These are phyloP conservation scores for Leiothrix lutea DNA, from an alignment of 2,113 vertebrate genomes.

Conservation along the genomic window DNA sequence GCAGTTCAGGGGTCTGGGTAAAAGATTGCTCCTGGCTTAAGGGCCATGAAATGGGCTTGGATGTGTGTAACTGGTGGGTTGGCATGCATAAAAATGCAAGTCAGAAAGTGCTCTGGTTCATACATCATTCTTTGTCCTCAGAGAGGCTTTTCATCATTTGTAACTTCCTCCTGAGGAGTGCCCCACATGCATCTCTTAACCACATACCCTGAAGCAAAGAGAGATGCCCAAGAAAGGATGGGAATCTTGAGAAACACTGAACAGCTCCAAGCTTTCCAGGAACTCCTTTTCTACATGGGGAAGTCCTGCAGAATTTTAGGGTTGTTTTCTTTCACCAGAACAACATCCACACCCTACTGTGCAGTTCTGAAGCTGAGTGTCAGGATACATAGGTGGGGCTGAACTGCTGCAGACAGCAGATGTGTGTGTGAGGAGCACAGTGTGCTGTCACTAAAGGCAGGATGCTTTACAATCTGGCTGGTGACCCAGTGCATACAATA, in stretches of 20 bases:
- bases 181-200: neutral
- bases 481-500: neutral
- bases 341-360: neutral
- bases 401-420: neutral
- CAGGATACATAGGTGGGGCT: neutral
- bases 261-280: neutral
- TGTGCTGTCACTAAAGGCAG: neutral
- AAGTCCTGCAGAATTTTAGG: neutral
- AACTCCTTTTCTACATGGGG: neutral
- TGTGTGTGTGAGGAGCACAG: neutral
- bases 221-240: neutral
- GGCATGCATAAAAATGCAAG: neutral
- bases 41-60: neutral
- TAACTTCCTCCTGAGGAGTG: neutral
- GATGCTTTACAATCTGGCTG: neutral
- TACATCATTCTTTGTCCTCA: neutral
- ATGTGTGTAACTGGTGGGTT: neutral
- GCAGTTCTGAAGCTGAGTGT: neutral
- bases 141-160: neutral
- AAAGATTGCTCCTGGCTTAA: neutral
- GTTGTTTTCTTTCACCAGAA: neutral
- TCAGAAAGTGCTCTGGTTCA: neutral
- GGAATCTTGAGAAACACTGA: neutral
- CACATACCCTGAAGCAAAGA: neutral
- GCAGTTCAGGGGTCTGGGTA: neutral